These are phyloP conservation scores for Brachypalpus laphriformis DNA, from an alignment of 2,888 invertebrate species.

Conservation along the genomic window DNA sequence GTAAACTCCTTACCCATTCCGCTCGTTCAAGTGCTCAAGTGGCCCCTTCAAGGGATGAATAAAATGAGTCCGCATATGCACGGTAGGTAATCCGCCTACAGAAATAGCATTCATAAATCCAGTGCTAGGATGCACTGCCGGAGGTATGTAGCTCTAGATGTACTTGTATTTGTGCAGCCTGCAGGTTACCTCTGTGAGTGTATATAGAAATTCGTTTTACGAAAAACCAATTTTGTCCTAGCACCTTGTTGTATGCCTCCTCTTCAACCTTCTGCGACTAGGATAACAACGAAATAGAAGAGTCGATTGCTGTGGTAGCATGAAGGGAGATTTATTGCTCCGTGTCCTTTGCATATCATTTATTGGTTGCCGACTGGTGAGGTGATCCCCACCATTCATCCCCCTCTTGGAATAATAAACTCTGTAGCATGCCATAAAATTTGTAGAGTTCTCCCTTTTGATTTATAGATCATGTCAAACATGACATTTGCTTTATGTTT, in stretches of 20 bases:
- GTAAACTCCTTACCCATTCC: slow-evolving; percentile 54
- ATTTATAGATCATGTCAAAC: slow-evolving; percentile 69
- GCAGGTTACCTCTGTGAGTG: slow-evolving; percentile 18
- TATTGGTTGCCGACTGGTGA: slow-evolving; percentile 41
- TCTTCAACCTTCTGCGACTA: slow-evolving; percentile 21
- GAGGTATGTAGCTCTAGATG: background rate
- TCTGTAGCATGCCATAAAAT: slow-evolving; percentile 52
- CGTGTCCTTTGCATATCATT: slow-evolving; percentile 60
- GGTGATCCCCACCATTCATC: background rate
- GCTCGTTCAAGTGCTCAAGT: slow-evolving; percentile 53
- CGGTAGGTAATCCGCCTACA: slow-evolving; percentile 55
- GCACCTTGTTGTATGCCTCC: slow-evolving; percentile 36
- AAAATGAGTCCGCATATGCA: slow-evolving; percentile 60
- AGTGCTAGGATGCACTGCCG: slow-evolving; percentile 26
- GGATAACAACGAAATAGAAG: slow-evolving; percentile 43
- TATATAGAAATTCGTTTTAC: slow-evolving; percentile 58
- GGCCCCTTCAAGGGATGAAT: slow-evolving; percentile 60
- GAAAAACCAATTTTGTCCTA: slow-evolving; percentile 69
- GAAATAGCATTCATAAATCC: slow-evolving; percentile 63
- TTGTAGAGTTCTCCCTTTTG: slow-evolving; percentile 45
- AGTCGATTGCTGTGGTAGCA: slow-evolving; percentile 9
- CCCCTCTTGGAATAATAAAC: slow-evolving; percentile 53
- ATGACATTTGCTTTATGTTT: slow-evolving; percentile 67
- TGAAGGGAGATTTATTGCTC: slow-evolving; percentile 62
- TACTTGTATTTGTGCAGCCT: slow-evolving; percentile 16